Evolutionary conservation across 2,113 vertebrate species (phyloP).

Genomic region (Natator depressus): DNA sequence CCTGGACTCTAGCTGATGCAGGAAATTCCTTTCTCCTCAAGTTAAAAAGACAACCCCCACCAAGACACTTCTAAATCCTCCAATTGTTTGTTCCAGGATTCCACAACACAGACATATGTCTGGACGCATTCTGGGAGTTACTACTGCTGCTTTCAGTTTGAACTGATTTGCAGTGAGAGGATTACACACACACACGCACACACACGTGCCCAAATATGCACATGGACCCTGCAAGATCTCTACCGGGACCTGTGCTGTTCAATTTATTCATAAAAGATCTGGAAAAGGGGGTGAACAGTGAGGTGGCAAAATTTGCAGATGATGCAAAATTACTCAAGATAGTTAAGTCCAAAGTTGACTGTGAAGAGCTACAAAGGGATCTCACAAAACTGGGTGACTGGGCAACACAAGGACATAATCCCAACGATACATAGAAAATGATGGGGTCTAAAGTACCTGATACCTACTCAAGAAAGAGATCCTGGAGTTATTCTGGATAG

Average conservation of each 20-base stretch:
- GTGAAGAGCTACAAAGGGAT: too few species aligned
- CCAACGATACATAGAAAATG: background rate
- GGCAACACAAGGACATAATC: background rate
- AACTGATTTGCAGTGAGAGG: background rate
- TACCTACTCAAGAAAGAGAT: background rate
- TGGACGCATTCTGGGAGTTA: background rate
- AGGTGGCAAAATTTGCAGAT: too few species aligned
- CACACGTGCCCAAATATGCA: too few species aligned
- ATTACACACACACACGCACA: background rate
- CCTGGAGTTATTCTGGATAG: background rate
- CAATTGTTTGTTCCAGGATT: fast-evolving
- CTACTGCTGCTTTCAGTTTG: background rate
- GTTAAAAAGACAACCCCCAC: background rate
- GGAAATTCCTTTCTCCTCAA: background rate
- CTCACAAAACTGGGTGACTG: too few species aligned
- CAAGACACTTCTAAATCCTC: background rate
- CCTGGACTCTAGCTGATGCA: background rate
- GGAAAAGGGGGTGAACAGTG: too few species aligned
- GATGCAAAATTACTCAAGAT: too few species aligned
- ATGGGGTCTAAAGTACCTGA: background rate
- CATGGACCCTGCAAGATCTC: too few species aligned
- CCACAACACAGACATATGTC: background rate
- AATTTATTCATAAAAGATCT: too few species aligned
- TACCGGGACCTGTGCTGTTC: too few species aligned
- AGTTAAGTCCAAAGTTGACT: too few species aligned